These are phyloP conservation scores for Bombylius major DNA, from an alignment of 2,888 invertebrate genomes.

Conservation along the genomic window DNA sequence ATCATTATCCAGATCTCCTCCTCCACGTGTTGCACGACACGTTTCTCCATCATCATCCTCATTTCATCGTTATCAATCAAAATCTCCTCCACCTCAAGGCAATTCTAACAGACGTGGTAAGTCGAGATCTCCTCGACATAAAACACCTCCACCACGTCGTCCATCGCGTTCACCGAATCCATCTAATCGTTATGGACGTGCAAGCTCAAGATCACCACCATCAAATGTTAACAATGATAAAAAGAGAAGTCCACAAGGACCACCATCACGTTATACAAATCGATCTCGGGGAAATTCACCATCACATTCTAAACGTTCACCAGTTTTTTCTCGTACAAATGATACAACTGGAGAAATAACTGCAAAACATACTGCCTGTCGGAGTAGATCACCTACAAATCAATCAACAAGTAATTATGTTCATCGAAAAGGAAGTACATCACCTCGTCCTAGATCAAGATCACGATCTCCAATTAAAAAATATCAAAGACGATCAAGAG, in stretches of 20 bases:
- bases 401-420: background rate
- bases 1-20: slow-evolving; percentile 9
- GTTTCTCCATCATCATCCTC: background rate
- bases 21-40: slow-evolving; percentile 1
- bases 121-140: slow-evolving; percentile 9
- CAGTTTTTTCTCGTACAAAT: background rate
- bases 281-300: background rate
- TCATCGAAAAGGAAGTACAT: background rate
- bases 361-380: too few relatives aligned
- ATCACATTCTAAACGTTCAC: background rate
- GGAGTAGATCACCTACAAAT: background rate
- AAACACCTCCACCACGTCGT: slow-evolving; percentile 3
- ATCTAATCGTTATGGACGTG: background rate
- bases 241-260: background rate
- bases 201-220: background rate
- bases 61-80: slow-evolving; percentile 5
- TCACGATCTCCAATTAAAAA: slow-evolving; percentile 5
- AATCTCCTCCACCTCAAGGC: slow-evolving; percentile 5
- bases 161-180: slow-evolving; percentile 5
- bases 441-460: background rate
- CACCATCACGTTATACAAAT: background rate
- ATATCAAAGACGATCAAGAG: slow-evolving; percentile 3
- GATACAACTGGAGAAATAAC: too few relatives aligned
- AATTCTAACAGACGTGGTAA: background rate
- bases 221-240: background rate